Evolutionary conservation across 2,113 vertebrate species (phyloP).

Genomic region (Gobiocypris rarus): DNA sequence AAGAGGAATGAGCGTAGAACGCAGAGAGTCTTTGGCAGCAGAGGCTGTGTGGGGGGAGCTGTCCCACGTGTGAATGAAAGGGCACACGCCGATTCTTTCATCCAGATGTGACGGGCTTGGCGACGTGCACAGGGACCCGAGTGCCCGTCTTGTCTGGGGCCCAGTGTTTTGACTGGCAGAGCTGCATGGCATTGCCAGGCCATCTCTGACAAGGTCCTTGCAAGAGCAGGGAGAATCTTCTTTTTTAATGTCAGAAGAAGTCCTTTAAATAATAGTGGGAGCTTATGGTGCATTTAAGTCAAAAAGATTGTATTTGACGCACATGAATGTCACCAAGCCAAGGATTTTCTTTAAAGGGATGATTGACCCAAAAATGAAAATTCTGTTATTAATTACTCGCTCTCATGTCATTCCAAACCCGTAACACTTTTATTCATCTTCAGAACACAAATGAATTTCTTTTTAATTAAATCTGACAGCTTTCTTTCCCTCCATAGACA

Average conservation of each 20-base stretch:
- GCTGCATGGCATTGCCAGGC: slow-evolving; percentile 33
- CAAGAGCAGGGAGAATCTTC: not conserved
- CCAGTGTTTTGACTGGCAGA: slow-evolving; percentile 62
- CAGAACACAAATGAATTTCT: too few species aligned
- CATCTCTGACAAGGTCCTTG: not conserved
- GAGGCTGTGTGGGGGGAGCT: slow-evolving; percentile 44
- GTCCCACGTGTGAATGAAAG: slow-evolving; percentile 75
- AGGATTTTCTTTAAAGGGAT: too few species aligned
- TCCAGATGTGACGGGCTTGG: slow-evolving; percentile 74
- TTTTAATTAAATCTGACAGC: too few species aligned
- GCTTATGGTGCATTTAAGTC: not conserved
- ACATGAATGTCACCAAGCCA: too few species aligned
- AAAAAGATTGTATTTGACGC: too few species aligned
- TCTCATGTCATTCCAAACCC: too few species aligned
- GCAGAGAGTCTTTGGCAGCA: slow-evolving; percentile 67
- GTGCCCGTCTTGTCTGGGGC: slow-evolving; percentile 60
- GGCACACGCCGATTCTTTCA: slow-evolving; percentile 76
- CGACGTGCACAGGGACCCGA: slow-evolving; percentile 54
- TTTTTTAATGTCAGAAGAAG: slow-evolving; percentile 1
- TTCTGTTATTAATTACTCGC: too few species aligned
- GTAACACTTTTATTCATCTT: too few species aligned
- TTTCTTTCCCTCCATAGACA: too few species aligned
- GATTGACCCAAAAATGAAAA: too few species aligned
- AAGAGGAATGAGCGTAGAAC: slow-evolving; percentile 73
- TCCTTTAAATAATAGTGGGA: not conserved